Conservation (phyloP, 2,797 vertebrate species). For the Oreochromis mossambicus region DNA sequence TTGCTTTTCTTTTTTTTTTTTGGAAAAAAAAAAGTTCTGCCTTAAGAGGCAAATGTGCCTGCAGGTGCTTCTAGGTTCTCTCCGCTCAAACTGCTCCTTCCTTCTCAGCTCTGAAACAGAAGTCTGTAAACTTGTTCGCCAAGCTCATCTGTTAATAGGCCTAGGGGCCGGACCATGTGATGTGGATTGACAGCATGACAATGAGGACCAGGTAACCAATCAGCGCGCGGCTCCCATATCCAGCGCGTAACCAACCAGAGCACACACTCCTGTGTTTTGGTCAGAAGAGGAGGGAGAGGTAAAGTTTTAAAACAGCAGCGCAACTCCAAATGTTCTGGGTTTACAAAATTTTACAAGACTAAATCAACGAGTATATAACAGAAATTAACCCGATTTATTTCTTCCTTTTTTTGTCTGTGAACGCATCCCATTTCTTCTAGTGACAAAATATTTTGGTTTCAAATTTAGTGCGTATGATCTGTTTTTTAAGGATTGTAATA, state of each 20-base stretch:
- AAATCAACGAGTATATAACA: neutral
- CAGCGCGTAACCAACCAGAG: slow-evolving; percentile 44
- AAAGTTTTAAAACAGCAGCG: slow-evolving; percentile 55
- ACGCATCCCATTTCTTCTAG: neutral
- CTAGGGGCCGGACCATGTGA: slow-evolving; percentile 74
- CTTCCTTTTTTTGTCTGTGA: neutral
- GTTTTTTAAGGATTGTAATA: neutral
- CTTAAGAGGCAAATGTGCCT: slow-evolving; percentile 26
- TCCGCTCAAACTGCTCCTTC: slow-evolving; percentile 54
- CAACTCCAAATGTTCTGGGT: neutral
- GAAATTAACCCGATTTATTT: neutral
- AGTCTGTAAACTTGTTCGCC: slow-evolving; percentile 77
- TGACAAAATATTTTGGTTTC: neutral
- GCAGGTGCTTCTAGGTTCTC: slow-evolving; percentile 45
- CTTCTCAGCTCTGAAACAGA: slow-evolving; percentile 59
- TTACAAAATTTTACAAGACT: neutral
- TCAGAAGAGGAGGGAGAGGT: slow-evolving; percentile 46
- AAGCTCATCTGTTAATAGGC: slow-evolving; percentile 79
- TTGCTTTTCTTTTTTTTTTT: too few species aligned
- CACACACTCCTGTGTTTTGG: slow-evolving; percentile 53
- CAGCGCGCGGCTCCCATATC: slow-evolving; percentile 65
- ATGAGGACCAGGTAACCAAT: slow-evolving; percentile 84
- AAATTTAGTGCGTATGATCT: too few species aligned
- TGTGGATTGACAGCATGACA: slow-evolving; percentile 87
- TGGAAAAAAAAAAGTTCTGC: slow-evolving; percentile 31